These are phyloP conservation scores for Pyrrhosoma nymphula DNA, from an alignment of 2,888 invertebrate species.

Conservation along the genomic window DNA sequence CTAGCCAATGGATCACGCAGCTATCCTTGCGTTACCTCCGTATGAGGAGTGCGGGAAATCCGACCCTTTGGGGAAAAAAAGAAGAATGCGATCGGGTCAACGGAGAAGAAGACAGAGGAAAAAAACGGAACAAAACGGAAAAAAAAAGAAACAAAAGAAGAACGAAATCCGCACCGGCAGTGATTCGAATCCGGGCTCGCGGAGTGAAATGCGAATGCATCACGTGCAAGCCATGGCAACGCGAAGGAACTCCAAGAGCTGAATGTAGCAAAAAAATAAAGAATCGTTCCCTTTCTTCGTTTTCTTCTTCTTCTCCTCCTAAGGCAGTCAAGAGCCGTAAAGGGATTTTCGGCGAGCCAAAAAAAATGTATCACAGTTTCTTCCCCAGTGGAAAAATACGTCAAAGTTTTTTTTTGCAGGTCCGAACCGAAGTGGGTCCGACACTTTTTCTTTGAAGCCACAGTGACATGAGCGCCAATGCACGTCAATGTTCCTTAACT, in stretches of 20 bases:
- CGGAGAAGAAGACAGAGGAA: neutral
- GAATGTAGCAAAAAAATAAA: neutral
- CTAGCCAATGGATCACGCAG: neutral
- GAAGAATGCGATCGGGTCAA: neutral
- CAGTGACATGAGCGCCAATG: neutral
- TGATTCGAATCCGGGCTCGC: neutral
- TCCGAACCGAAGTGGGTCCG: neutral
- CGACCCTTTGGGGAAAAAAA: neutral
- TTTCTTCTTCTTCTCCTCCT: neutral
- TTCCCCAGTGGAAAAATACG: neutral
- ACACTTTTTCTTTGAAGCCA: neutral
- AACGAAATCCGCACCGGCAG: neutral
- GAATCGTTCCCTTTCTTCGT: neutral
- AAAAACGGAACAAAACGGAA: neutral
- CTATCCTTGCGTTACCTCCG: neutral
- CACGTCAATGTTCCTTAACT: neutral
- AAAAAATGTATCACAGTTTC: neutral
- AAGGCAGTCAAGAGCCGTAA: neutral
- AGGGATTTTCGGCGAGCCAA: neutral
- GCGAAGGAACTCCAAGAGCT: neutral
- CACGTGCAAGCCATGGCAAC: neutral
- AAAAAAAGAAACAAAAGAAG: neutral
- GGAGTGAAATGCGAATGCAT: neutral
- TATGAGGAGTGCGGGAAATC: neutral
- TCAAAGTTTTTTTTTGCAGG: neutral